Evolutionary conservation across 2,888 invertebrate species (phyloP), one percentile per base, ranked within the genome.

Genomic region (Crematogaster levior): DNA sequence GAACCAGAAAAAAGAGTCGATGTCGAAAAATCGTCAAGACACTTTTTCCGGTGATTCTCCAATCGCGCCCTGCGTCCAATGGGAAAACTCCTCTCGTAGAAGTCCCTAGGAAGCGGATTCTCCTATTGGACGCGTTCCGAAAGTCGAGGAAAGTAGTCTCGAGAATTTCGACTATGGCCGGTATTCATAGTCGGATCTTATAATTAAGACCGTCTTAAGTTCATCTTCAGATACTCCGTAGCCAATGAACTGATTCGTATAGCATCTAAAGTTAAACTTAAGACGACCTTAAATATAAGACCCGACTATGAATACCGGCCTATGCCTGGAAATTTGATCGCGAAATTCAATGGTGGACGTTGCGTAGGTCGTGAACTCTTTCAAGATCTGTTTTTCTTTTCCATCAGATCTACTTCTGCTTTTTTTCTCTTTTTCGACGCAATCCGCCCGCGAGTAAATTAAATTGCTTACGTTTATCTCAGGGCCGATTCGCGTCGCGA

Each of bases 391-490:
- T 30, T 9, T 61, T 74, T 63, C 3, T 21, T 40, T 10, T 15
- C 15, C 9, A 34, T 6, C 7, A 61, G 2, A 12, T 21, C n/a
- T 4, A 6, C 1, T 60, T 37, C n/a, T n/a, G n/a, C 10, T 10
- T 61, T 12, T 37, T 21, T 21, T 37, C 37, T 51, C 18, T 30
- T 12, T 48, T 53, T 51, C 24, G 5, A 51, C 30, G 51, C 30
- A 77, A 43, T 66, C 6, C 40, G 12, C 27, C 9, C n/a, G n/a
- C n/a, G 10, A n/a, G 15, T 43, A 6, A 37, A 75, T n/a, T 51
- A 75, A 63, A 63, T 53, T n/a, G 27, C 10, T 9, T 24, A 63
- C n/a, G n/a, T 27, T 66, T 77, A 77, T 66, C 21, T 77, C 15
- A 12, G 6, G n/a, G 10, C 37, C n/a, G 63, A 12, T 24, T 61